Evolutionary conservation across 2,113 vertebrate genomes (phyloP).

Genomic region (Galbula dea): DNA sequence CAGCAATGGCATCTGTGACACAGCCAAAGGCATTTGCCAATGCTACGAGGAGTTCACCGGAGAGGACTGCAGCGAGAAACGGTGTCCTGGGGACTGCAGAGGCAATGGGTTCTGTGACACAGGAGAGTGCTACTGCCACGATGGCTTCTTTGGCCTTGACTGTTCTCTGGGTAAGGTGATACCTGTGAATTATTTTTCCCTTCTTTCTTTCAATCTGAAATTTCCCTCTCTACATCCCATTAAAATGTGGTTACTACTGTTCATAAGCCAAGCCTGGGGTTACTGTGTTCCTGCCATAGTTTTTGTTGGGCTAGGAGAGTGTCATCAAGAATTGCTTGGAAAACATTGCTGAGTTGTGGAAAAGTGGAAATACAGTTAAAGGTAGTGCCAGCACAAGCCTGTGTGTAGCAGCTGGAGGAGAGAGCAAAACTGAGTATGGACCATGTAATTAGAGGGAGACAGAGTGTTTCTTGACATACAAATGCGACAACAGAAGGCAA

Average conservation of each 20-base stretch:
- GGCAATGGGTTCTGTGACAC: conserved; percentile 83
- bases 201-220: background rate
- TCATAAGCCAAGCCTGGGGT: background rate
- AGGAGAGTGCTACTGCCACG: conserved; percentile 81
- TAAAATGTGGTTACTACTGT: background rate
- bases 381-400: background rate
- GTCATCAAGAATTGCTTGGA: background rate
- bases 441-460: background rate
- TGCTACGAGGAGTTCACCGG: conserved; percentile 75
- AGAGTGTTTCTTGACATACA: background rate
- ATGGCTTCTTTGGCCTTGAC: conserved; percentile 80
- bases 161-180: conserved; percentile 82
- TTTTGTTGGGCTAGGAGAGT: background rate
- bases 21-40: conserved; percentile 72
- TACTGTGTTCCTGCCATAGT: background rate
- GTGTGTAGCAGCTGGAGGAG: background rate
- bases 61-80: conserved; percentile 79
- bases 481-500: background rate
- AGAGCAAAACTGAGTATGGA: background rate
- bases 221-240: background rate
- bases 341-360: background rate
- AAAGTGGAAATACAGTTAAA: background rate
- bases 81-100: conserved; percentile 78
- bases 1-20: conserved; percentile 77
- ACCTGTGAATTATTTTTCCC: background rate